Evolutionary conservation across 37 sponge, comb jelly and placozoan genomes (phyloP).

Genomic region (Eunapius fragilis): DNA sequence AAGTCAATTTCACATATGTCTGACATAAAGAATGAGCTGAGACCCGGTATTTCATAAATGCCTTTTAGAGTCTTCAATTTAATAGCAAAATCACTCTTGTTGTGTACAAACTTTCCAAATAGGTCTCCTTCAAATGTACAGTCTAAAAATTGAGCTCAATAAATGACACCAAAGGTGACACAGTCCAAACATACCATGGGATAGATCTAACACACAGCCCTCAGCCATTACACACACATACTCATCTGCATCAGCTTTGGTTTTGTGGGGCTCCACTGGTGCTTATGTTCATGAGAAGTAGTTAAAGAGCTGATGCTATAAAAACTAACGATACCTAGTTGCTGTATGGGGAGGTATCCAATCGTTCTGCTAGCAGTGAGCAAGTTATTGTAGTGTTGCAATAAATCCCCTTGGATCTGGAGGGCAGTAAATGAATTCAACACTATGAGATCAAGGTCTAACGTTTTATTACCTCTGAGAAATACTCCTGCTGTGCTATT

Average conservation of each 20-base stretch:
- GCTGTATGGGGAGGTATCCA: slow-evolving; percentile 11
- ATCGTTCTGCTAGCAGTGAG: slow-evolving; percentile 6
- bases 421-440: not conserved
- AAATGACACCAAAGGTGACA: not conserved
- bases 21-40: slow-evolving; percentile 60
- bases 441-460: not conserved
- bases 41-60: slow-evolving; percentile 25
- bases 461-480: not conserved
- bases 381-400: not conserved
- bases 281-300: slow-evolving; percentile 19
- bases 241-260: not conserved
- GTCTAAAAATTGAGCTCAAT: not conserved
- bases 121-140: slow-evolving; percentile 12
- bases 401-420: slow-evolving; percentile 10
- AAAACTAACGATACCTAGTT: not conserved
- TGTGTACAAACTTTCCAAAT: slow-evolving; percentile 47
- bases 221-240: not conserved
- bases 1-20: slow-evolving; percentile 22
- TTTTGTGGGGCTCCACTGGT: not conserved
- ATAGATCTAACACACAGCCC: not conserved
- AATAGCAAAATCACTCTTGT: not conserved
- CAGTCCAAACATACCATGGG: not conserved
- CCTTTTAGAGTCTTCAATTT: not conserved
- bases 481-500: slow-evolving; percentile 10
- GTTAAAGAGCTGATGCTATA: not conserved